Conservation (phyloP, 2,113 vertebrate genomes). For the Cranoglanis bouderius region DNA sequence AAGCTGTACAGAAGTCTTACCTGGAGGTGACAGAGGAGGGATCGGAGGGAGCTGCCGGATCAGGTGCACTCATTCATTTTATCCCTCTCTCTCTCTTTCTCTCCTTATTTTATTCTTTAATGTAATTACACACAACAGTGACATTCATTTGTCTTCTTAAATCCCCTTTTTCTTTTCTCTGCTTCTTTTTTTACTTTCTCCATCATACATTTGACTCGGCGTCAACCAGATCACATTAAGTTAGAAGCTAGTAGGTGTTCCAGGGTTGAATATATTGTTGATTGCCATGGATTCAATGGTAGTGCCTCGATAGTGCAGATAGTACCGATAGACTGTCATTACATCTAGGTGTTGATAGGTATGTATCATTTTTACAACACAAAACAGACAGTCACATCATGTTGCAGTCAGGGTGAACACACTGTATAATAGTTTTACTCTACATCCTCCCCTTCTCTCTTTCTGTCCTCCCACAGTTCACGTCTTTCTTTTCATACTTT, state of each 20-base stretch:
- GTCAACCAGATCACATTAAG: background rate
- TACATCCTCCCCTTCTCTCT: background rate
- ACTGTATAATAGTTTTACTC: background rate
- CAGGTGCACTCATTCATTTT: constrained; percentile 75
- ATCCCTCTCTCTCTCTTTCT: background rate
- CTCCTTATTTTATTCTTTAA: background rate
- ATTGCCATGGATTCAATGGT: background rate
- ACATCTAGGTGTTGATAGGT: background rate
- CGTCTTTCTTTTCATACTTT: background rate
- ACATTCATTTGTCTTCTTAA: background rate
- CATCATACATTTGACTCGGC: background rate
- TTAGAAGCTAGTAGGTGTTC: background rate
- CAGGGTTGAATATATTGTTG: background rate
- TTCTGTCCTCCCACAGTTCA: background rate
- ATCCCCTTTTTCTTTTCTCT: background rate
- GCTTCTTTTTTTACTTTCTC: background rate
- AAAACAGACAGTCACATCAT: background rate
- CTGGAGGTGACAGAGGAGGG: constrained; percentile 98
- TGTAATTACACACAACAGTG: background rate
- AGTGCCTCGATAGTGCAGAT: background rate
- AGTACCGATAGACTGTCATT: background rate
- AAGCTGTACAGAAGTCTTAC: constrained; percentile 91
- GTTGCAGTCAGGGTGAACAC: background rate
- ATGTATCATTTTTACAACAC: background rate
- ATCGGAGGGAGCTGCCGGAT: constrained; percentile 90